Base-by-base conservation (phyloP, 2,113 vertebrate species). In the Puma concolor region DNA sequence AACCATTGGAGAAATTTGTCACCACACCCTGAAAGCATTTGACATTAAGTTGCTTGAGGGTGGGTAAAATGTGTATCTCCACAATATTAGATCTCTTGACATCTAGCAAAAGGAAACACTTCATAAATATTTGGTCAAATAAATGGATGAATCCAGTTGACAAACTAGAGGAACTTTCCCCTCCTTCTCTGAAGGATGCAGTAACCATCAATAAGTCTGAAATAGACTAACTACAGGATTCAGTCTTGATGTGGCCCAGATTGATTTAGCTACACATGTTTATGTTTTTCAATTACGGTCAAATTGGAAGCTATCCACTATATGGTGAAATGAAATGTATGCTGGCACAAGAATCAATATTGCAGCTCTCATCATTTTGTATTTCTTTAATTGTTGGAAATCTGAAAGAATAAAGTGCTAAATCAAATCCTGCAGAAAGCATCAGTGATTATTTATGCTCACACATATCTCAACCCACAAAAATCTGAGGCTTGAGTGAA, bases 81-180 rank as follows among this genome's bases (percentile, higher is more conserved):
- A 19, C 16, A 84, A 84, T 33, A 36, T 79, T 80, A 50, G 41
- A 85, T 36, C 14, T 36, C n/a, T 50, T 91, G 71, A 33, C 13
- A 88, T 33, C 63, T 80, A 54, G 27, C 16, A 77, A 94, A 82
- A 72, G 25, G 17, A 85, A 63, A 7, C 10, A 29, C 23, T 92
- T 82, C 63, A 88, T 90, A 80, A 94, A 74, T 90, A 66, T 27
- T 27, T 66, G 16, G 17, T 63, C 11, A 83, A 87, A 97, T 67
- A 38, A 88, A 85, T 29, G 41, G 44, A 60, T 66, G 4, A 93
- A 79, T 74, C 5, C 27, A 1, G 7, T 57, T 63, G 14, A 12
- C 64, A 93, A 87, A 4, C 5, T 38, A 72, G 1, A 90, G 19
- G 29, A 87, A 0, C 1, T 60, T 85, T 57, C 8, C 29, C 2